phyloP scores from a whole-genome alignment of 2,888 invertebrate genomes.

The Alitta virens region DNA sequence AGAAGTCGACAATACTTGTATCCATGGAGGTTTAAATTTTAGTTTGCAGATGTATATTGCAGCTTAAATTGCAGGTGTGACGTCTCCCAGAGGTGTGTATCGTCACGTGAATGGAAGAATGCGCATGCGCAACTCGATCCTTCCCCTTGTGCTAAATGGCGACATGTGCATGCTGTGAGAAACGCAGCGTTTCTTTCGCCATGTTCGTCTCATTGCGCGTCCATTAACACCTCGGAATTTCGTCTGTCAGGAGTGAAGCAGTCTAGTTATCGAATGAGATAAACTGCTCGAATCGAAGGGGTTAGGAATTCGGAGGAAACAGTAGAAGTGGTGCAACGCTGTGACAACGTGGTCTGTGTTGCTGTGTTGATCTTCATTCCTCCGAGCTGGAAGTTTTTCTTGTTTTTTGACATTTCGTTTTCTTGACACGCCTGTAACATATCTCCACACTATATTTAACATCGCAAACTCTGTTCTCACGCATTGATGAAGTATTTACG shows the following conservation, averaged over 20 bases:
- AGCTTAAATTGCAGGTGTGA: background rate
- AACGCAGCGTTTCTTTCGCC: conserved; percentile 28
- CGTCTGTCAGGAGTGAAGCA: conserved; percentile 6
- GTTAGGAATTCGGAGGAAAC: background rate
- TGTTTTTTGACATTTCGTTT: no score
- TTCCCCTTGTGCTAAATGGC: conserved; percentile 42
- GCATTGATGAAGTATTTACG: no score
- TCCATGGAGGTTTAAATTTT: no score
- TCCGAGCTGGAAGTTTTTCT: no score
- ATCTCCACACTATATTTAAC: no score
- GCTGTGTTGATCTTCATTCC: conserved; percentile 7
- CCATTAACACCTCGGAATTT: conserved; percentile 12
- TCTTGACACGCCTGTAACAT: no score
- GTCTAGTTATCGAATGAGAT: background rate
- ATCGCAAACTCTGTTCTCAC: no score
- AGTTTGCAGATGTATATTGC: no score
- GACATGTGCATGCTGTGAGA: conserved; percentile 45
- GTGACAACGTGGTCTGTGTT: conserved; percentile 20
- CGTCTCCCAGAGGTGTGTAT: background rate
- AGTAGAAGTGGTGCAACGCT: background rate
- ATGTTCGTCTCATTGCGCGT: conserved; percentile 29
- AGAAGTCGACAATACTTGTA: no score
- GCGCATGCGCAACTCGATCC: conserved; percentile 40
- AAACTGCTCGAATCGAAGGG: no score
- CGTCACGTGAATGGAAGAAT: conserved; percentile 7